Base-by-base conservation (phyloP, 2,797 vertebrate genomes). In the Gallinago stenura region DNA sequence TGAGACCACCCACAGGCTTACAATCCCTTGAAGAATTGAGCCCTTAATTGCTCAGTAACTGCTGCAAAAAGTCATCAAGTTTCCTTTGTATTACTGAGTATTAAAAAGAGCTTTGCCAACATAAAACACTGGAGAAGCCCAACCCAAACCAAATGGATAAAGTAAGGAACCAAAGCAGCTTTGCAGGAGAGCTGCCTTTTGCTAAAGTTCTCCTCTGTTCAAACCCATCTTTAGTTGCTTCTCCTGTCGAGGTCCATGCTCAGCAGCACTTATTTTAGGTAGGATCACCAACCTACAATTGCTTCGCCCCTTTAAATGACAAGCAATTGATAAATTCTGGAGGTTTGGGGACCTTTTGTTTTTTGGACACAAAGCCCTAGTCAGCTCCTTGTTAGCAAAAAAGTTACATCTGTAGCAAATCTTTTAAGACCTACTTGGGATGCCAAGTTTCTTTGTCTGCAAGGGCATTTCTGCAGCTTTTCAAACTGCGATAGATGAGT, bases 1-100 rank as follows among this genome's bases (percentile, higher is more conserved):
- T 85, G 83, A 89, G 91, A 95, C 93, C 95, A 95, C 94, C 78
- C 95, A 95, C 86, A 61, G 81, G 26, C 53, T 95, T 83, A 68
- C 57, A 89, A 22, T 75, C 53, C 90, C 86, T 95, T 94, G 35
- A 91, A 94, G 93, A 87, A 68, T 0, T 24, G 71, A 84, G 68
- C 65, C 45, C 58, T 95, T 93, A 96, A 92, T 83, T 92, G 88
- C 70, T 77, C 71, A 57, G 48, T 31, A 92, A 93, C 75, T 73
- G 88, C 78, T 85, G 75, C 75, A 95, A 87, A 89, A 83, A 87
- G 53, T 66, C 26, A 21, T 50, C 11, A 20, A 33, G 50, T 81
- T 86, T 80, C 30, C 43, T 87, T 84, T 89, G 45, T 64, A 50
- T 71, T 61, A 45, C 24, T 70, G 79, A 62, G 43, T 84, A 88